Base-by-base conservation (phyloP, 1,140 invertebrate genomes). In the Danaus melanippus region DNA sequence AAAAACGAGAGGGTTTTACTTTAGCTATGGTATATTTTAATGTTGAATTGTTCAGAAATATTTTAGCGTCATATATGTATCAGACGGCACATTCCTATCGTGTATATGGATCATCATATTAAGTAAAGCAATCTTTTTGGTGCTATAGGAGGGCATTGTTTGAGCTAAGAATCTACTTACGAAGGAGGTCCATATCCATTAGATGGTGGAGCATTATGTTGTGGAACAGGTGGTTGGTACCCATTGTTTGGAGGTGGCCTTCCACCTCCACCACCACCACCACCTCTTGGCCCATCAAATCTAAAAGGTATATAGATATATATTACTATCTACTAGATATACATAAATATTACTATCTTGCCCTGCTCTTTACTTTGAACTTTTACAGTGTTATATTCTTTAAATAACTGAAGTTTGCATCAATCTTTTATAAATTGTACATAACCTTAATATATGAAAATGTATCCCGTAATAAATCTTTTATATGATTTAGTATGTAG, bases 81-180 rank as follows among this genome's bases (percentile, higher is more conserved):
- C 79, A 86, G 83, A 86, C 80, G 80, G 83, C 83, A 86, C 83
- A 86, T 86, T 86, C 83, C 83, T 86, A 84, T 86, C 83, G 66
- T 71, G 71, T 67, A 71, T 61, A 60, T 66, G 78, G 83, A 69
- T 86, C 80, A 86, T 86, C 83, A 86, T 79, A 17, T 42, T 51
- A 32, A 7, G 8, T 44, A 32, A 9, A 10, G 12, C 10, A 44
- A n/a, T 39, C 41, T 44, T 53, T 40, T 45, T 40, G 11, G 12
- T 12, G 9, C n/a, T 12, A 12, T 7, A 12, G 46, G 15, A 15
- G 46, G 15, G 9, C 10, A 32, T 50, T n/a, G 21, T 50, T 32
- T 50, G 17, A 52, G 9, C 12, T 52, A 3, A 17, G 11, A 15
- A 17, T 10, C 11, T 50, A 79, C 79, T 61, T 79, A 85, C 82